phyloP scores from a whole-genome alignment of 2,888 invertebrate species.

The Stenolophus ochropezus region DNA sequence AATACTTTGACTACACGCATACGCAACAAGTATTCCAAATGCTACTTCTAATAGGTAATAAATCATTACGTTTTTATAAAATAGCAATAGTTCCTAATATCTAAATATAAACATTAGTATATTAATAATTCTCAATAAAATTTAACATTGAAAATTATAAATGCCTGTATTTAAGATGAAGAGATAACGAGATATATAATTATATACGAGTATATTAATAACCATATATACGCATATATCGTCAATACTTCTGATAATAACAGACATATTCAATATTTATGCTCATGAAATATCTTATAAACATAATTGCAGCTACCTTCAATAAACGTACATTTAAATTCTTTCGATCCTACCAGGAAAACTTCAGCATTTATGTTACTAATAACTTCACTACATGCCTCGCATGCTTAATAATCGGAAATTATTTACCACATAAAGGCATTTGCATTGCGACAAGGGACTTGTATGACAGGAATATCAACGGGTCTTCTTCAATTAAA shows the following conservation, averaged over 20 bases:
- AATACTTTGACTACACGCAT: too few relatives aligned
- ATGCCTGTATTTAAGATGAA: too few relatives aligned
- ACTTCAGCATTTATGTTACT: constrained; percentile 5
- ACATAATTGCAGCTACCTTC: neutral
- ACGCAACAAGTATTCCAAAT: too few relatives aligned
- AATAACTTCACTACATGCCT: constrained; percentile 3
- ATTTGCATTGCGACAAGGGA: neutral
- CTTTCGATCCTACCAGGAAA: neutral
- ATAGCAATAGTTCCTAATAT: too few relatives aligned
- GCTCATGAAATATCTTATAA: neutral
- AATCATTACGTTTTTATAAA: too few relatives aligned
- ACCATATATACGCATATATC: neutral
- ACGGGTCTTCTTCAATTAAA: neutral
- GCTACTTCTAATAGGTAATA: too few relatives aligned
- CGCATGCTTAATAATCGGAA: neutral
- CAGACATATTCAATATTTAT: neutral
- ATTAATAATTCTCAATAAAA: too few relatives aligned
- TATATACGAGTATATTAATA: too few relatives aligned
- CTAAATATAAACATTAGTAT: too few relatives aligned
- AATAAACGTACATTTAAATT: neutral
- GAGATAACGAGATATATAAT: too few relatives aligned
- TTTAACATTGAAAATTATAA: too few relatives aligned
- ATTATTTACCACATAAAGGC: neutral
- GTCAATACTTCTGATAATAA: neutral
- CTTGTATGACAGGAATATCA: neutral